Percentiles rank a stretch among this genome's conserved stretches.
Evolutionary conservation across 2,797 vertebrate species (phyloP).

Genomic region (Merluccius polli): DNA sequence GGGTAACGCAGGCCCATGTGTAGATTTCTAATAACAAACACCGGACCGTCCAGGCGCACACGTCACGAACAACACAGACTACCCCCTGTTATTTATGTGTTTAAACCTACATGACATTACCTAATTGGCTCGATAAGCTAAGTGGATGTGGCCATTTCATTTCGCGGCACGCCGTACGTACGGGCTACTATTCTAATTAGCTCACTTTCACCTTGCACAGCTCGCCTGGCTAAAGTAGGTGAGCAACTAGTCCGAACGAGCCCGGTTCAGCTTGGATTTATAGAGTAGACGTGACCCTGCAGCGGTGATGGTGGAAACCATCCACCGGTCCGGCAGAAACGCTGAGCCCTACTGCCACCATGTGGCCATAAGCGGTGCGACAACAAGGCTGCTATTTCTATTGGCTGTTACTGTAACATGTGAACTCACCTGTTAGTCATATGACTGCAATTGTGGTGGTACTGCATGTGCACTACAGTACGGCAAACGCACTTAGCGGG

Average conservation of each 20-base stretch:
- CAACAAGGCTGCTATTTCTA: background rate
- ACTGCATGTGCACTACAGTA: background rate
- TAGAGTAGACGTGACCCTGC: constrained; percentile 24
- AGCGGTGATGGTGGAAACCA: constrained; percentile 23
- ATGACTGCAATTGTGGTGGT: background rate
- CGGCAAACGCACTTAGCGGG: background rate
- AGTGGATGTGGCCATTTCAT: background rate
- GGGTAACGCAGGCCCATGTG: no score
- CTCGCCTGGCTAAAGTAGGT: constrained; percentile 12
- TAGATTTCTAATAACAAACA: no score
- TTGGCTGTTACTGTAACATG: constrained; percentile 13
- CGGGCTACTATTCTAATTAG: background rate
- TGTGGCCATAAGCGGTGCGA: constrained; percentile 43
- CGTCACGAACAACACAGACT: background rate
- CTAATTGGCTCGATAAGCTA: background rate
- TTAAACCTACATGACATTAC: background rate
- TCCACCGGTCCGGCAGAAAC: constrained; percentile 18
- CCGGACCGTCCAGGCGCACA: no score
- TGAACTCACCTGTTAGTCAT: background rate
- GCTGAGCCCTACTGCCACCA: constrained; percentile 61
- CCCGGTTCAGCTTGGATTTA: constrained; percentile 29
- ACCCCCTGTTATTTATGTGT: background rate
- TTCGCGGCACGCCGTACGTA: background rate
- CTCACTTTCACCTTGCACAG: constrained; percentile 1
- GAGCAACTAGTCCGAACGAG: constrained; percentile 9